Percentiles rank a stretch among this genome's conserved stretches.
Evolutionary conservation across 2,113 vertebrate species (phyloP).

Genomic region (Polypterus senegalus): DNA sequence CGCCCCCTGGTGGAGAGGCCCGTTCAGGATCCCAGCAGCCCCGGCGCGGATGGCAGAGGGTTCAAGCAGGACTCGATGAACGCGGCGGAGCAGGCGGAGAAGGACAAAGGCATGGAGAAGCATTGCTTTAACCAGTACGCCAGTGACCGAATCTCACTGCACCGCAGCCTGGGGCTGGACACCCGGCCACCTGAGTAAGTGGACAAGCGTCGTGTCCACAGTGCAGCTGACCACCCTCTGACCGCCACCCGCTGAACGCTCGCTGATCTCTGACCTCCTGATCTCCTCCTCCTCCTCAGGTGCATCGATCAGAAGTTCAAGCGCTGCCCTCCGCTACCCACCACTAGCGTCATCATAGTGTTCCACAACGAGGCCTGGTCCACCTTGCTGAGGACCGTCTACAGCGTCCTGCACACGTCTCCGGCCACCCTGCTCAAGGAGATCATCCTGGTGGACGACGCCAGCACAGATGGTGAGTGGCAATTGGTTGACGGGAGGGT

Average conservation of each 20-base stretch:
- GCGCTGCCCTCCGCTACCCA: slow-evolving; percentile 72
- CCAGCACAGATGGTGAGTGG: slow-evolving; percentile 70
- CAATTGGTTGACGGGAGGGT: no score
- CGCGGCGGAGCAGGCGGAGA: slow-evolving; percentile 65
- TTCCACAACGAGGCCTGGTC: slow-evolving; percentile 90
- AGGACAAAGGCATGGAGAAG: slow-evolving; percentile 69
- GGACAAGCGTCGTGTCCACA: no score
- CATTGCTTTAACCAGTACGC: slow-evolving; percentile 95
- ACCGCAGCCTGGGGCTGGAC: slow-evolving; percentile 80
- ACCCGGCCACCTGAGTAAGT: slow-evolving; percentile 84
- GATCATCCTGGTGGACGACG: slow-evolving; percentile 84
- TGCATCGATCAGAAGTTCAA: slow-evolving; percentile 78
- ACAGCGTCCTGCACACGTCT: slow-evolving; percentile 76
- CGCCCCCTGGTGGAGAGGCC: slow-evolving; percentile 68
- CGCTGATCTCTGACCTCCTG: no score
- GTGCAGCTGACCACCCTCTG: no score
- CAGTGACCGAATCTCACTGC: slow-evolving; percentile 85
- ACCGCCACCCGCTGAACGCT: no score
- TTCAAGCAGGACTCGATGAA: slow-evolving; percentile 61
- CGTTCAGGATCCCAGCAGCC: slow-evolving; percentile 54
- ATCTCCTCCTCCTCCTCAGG: slow-evolving; percentile 33
- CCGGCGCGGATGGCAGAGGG: slow-evolving; percentile 59
- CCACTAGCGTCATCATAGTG: slow-evolving; percentile 78
- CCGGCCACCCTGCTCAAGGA: slow-evolving; percentile 73
- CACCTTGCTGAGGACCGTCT: slow-evolving; percentile 75